Percentiles rank a stretch among this genome's conserved stretches.
These are phyloP conservation scores for Sepioteuthis lessoniana DNA, from an alignment of 2,888 invertebrate genomes.

Conservation along the genomic window DNA sequence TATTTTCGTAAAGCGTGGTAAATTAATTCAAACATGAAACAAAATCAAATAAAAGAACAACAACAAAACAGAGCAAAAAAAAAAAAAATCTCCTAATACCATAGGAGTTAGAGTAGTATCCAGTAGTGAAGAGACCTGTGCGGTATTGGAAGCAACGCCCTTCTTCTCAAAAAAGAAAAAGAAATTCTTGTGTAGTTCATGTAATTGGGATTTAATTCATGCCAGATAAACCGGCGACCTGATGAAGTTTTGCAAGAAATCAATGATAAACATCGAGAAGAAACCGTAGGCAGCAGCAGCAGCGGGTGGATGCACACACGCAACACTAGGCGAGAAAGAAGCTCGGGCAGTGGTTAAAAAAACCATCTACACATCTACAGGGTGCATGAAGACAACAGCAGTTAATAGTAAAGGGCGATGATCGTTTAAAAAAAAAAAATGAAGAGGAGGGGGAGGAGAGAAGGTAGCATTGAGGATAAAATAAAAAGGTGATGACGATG, in stretches of 20 bases:
- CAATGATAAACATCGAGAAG: no score
- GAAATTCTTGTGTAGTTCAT: neutral
- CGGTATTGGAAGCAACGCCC: neutral
- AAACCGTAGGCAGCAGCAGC: no score
- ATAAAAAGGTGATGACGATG: no score
- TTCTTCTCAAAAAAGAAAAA: neutral
- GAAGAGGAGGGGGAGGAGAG: neutral
- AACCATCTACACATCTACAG: neutral
- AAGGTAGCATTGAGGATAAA: neutral
- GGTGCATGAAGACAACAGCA: neutral
- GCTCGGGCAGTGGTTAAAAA: neutral
- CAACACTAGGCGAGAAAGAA: neutral
- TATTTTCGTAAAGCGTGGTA: no score
- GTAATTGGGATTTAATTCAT: slow-evolving; percentile 11
- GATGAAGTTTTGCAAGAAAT: no score
- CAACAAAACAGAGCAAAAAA: no score
- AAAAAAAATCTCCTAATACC: no score
- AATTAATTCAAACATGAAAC: no score
- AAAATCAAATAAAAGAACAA: no score
- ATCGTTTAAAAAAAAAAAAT: neutral
- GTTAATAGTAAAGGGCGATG: neutral
- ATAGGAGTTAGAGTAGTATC: neutral
- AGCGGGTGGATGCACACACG: neutral
- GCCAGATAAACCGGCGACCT: neutral
- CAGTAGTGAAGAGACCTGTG: neutral